Evolutionary conservation across 2,113 vertebrate species (phyloP).

Genomic region (Onychostruthus taczanowskii): DNA sequence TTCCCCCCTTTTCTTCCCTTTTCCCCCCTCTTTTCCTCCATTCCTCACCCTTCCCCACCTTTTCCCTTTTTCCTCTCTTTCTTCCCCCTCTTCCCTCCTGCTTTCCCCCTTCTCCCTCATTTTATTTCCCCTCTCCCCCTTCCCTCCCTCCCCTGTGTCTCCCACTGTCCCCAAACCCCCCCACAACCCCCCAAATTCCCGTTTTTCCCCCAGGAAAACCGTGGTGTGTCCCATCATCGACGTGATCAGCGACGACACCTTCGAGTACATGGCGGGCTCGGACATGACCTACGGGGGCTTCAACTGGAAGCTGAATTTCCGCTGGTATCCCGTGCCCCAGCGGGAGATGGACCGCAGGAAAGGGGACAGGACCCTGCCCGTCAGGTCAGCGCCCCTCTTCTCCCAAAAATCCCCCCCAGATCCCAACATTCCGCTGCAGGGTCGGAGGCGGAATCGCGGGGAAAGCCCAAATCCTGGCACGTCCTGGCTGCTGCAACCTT

Average conservation of each 20-base stretch:
- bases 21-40: too few species aligned
- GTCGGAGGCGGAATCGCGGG: fast-evolving
- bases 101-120: too few species aligned
- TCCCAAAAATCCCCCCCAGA: background rate
- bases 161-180: background rate
- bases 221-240: constrained; percentile 98
- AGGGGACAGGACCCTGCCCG: constrained; percentile 93
- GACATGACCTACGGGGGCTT: constrained; percentile 99
- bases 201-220: constrained; percentile 73
- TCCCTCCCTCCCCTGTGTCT: background rate
- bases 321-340: constrained; percentile 98
- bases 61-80: too few species aligned
- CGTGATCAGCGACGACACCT: constrained; percentile 98
- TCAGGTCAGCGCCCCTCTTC: constrained; percentile 72
- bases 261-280: constrained; percentile 98
- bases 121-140: too few species aligned
- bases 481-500: fast-evolving
- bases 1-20: background rate
- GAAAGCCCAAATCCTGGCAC: too few species aligned
- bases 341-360: constrained; percentile 97
- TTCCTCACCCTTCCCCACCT: too few species aligned
- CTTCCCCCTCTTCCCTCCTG: too few species aligned
- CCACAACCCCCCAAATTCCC: background rate
- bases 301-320: constrained; percentile 98
- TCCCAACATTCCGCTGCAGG: fast-evolving